These are phyloP conservation scores for Himalopsyche japonica DNA, from an alignment of 2,888 invertebrate species.

Conservation along the genomic window DNA sequence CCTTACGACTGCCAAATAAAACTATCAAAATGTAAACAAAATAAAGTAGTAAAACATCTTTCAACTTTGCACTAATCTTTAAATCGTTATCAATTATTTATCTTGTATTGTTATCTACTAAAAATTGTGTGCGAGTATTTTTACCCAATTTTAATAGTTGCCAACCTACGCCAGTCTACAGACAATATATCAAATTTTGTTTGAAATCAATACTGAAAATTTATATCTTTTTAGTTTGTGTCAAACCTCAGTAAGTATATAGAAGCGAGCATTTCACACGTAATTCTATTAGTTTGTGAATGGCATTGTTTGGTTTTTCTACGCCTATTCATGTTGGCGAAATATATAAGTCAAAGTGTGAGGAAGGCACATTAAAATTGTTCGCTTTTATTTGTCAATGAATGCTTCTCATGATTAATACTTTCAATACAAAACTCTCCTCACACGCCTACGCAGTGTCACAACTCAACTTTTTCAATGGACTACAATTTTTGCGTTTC, in stretches of 20 bases:
- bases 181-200: too few species aligned
- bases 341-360: constrained; percentile 27
- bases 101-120: too few species aligned
- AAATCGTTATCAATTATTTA: too few species aligned
- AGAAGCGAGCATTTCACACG: neutral
- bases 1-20: too few species aligned
- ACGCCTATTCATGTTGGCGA: constrained; percentile 37
- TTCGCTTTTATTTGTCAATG: constrained; percentile 14
- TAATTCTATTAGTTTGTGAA: neutral
- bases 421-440: neutral
- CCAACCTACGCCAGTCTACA: too few species aligned
- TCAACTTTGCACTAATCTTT: too few species aligned
- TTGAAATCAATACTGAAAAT: neutral
- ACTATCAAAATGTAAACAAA: too few species aligned
- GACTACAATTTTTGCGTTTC: too few species aligned
- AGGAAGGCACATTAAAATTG: constrained; percentile 31
- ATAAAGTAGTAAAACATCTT: too few species aligned
- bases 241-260: neutral
- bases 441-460: constrained; percentile 4
- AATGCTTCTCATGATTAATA: constrained; percentile 22
- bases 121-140: too few species aligned
- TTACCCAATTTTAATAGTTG: too few species aligned
- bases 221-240: neutral
- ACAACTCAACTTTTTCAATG: neutral
- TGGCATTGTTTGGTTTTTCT: constrained; percentile 27